Evolutionary conservation across 1,140 invertebrate genomes (phyloP).

Genomic region (Laodelphax striatellus): DNA sequence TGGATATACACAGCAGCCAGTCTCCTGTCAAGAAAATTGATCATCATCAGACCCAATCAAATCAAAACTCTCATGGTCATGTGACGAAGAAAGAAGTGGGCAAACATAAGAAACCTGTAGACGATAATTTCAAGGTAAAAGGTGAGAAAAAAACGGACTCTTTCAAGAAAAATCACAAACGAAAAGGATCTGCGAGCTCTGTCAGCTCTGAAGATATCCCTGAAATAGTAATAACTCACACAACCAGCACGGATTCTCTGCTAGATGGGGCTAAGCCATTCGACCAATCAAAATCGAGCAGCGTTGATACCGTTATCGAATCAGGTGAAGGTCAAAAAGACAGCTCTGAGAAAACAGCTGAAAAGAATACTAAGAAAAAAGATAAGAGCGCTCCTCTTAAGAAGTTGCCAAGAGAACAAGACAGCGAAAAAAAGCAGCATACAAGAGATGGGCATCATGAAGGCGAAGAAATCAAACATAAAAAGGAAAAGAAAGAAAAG

Average conservation of each 20-base stretch:
- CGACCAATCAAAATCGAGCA: neutral
- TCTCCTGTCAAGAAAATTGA: neutral
- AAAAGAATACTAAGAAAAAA: neutral
- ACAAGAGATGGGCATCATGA: too few relatives aligned
- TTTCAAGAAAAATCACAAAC: constrained; percentile 26
- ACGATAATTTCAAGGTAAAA: neutral
- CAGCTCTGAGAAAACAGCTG: neutral
- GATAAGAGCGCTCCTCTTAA: too few relatives aligned
- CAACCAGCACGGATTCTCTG: neutral
- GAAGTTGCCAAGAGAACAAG: too few relatives aligned
- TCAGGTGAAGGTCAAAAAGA: neutral
- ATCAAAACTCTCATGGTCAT: neutral
- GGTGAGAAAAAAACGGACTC: neutral
- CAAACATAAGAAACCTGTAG: neutral
- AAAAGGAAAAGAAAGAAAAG: too few relatives aligned
- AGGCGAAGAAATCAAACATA: too few relatives aligned
- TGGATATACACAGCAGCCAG: too few relatives aligned
- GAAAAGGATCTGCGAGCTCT: constrained; percentile 28
- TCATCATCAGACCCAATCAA: too few relatives aligned
- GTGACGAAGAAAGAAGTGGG: neutral
- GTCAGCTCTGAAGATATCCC: constrained; percentile 11
- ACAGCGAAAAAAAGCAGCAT: too few relatives aligned
- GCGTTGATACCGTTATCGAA: neutral
- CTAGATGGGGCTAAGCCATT: neutral
- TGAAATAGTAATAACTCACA: constrained; percentile 1